A percentile compares a stretch with the other conserved stretches of the same genome.
Conservation (phyloP, 2,113 vertebrate genomes). For the Falcunculus frontatus region DNA sequence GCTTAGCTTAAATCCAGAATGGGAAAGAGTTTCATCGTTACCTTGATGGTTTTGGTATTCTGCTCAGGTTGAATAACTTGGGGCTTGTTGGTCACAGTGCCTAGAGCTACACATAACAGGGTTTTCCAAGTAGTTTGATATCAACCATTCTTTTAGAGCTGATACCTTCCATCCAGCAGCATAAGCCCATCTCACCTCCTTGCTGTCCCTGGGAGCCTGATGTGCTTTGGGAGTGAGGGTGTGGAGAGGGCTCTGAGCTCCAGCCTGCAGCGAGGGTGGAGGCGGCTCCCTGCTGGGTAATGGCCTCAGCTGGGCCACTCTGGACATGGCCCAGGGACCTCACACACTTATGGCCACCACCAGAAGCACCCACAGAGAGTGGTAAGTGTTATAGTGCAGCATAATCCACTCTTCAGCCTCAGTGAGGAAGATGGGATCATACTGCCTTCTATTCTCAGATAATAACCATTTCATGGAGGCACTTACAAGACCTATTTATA, state of each 20-base stretch:
- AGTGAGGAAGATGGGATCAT: neutral
- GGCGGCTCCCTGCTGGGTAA: neutral
- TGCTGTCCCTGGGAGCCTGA: neutral
- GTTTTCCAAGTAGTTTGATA: neutral
- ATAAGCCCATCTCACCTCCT: neutral
- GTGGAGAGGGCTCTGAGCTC: neutral
- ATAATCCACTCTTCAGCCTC: neutral
- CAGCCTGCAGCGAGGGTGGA: neutral
- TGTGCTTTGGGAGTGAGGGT: neutral
- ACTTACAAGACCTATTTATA: conserved; percentile 22
- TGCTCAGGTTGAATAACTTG: neutral
- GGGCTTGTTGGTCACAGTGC: neutral
- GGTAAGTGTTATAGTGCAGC: neutral
- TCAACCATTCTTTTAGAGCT: neutral
- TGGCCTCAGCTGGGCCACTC: neutral
- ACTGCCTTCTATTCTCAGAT: neutral
- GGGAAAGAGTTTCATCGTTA: neutral
- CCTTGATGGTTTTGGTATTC: neutral
- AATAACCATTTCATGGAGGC: neutral
- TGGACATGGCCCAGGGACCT: neutral
- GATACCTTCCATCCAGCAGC: neutral
- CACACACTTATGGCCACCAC: neutral
- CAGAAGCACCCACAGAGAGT: neutral
- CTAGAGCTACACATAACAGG: neutral
- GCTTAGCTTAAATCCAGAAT: neutral